Evolutionary conservation across 1,140 invertebrate species (phyloP).

Genomic region (Anastrepha obliqua): DNA sequence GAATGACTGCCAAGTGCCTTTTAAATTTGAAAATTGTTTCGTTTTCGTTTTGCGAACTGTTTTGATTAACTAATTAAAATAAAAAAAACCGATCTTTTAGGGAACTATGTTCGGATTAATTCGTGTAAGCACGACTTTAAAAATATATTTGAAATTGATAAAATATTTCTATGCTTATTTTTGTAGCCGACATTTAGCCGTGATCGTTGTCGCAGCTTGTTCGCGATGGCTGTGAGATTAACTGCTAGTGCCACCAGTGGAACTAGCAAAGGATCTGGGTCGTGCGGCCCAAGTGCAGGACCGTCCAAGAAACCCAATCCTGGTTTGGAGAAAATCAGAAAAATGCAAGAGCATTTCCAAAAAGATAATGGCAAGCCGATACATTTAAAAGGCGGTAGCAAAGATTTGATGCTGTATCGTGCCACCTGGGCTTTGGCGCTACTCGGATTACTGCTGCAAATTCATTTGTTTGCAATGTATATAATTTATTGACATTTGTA

Average conservation of each 20-base stretch:
- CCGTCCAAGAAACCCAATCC: slow-evolving; percentile 30
- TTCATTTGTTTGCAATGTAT: slow-evolving; percentile 52
- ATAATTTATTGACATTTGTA: slow-evolving; percentile 42
- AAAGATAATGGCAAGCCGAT: slow-evolving; percentile 53
- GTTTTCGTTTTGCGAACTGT: not conserved
- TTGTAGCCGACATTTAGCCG: not conserved
- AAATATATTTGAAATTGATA: not conserved
- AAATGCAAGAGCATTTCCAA: slow-evolving; percentile 54
- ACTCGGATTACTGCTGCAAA: slow-evolving; percentile 37
- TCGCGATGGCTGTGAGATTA: not conserved
- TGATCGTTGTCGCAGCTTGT: not conserved
- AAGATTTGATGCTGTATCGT: slow-evolving; percentile 52
- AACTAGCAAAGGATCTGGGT: not conserved
- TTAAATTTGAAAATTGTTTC: not conserved
- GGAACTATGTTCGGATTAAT: not conserved
- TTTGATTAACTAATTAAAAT: not conserved
- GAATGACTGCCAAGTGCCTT: not conserved
- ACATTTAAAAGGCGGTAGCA: slow-evolving; percentile 49
- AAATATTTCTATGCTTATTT: not conserved
- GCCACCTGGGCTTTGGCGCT: slow-evolving; percentile 48
- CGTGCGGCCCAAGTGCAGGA: not conserved
- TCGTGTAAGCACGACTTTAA: not conserved
- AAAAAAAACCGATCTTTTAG: not conserved
- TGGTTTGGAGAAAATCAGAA: slow-evolving; percentile 22
- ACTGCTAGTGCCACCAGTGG: not conserved